Evolutionary conservation across 37 sponge, comb jelly and placozoan genomes (phyloP).

Genomic region (Oscarella lobularis): DNA sequence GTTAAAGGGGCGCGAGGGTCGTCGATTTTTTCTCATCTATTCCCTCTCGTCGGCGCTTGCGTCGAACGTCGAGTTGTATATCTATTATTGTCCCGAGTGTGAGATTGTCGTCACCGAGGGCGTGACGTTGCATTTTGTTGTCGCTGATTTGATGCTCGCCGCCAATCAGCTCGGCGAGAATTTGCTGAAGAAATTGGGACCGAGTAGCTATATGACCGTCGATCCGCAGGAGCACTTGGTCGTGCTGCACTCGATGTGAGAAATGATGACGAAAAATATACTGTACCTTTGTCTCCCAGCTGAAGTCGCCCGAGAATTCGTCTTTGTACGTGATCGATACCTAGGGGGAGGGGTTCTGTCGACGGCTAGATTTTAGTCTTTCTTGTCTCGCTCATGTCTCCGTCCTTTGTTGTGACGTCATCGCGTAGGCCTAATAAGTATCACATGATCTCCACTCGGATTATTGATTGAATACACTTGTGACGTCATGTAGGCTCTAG

Average conservation of each 20-base stretch:
- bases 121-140: not conserved
- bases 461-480: too few relatives aligned
- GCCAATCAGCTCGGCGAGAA: not conserved
- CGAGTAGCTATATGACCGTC: not conserved
- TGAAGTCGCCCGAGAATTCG: not conserved
- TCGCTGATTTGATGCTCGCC: not conserved
- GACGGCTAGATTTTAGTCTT: too few relatives aligned
- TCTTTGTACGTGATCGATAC: not conserved
- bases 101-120: not conserved
- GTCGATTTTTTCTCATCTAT: not conserved
- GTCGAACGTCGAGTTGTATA: not conserved
- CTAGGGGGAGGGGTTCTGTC: too few relatives aligned
- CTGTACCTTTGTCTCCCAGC: slow-evolving; percentile 1
- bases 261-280: not conserved
- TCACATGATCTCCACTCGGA: not conserved
- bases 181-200: not conserved
- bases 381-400: too few relatives aligned
- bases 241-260: not conserved
- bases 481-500: too few relatives aligned
- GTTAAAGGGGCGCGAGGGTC: not conserved
- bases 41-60: not conserved
- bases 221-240: not conserved
- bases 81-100: not conserved
- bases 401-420: too few relatives aligned
- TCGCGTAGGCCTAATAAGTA: too few relatives aligned